A percentile compares a stretch with the other conserved stretches of the same genome.
These are phyloP conservation scores for Rana temporaria DNA, from an alignment of 2,113 vertebrate species.

Conservation along the genomic window DNA sequence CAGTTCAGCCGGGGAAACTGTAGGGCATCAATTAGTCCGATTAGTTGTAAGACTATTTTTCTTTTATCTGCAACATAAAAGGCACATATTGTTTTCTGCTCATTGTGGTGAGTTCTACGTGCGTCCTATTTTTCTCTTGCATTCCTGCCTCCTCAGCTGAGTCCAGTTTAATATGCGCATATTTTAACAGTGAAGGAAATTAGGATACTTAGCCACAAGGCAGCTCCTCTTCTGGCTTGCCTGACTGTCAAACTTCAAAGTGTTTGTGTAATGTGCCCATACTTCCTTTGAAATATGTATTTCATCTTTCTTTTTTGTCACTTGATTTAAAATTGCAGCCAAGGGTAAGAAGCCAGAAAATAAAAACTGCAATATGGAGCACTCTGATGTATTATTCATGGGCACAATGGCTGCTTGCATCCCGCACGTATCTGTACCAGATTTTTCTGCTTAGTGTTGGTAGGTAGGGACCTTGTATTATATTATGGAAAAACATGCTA, in stretches of 20 bases:
- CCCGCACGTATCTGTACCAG: not conserved
- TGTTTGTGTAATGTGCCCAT: conserved; percentile 19
- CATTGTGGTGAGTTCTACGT: not conserved
- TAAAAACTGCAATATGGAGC: not conserved
- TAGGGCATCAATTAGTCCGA: too few species aligned
- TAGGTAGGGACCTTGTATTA: not conserved
- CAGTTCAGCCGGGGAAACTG: too few species aligned
- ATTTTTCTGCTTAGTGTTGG: not conserved
- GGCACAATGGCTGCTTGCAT: not conserved
- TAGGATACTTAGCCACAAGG: conserved; percentile 36
- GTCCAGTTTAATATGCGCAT: conserved; percentile 45
- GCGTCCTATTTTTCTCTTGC: conserved; percentile 19
- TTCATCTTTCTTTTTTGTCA: conserved; percentile 37
- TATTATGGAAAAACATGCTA: too few species aligned
- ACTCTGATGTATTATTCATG: conserved; percentile 34
- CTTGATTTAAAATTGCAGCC: conserved; percentile 38
- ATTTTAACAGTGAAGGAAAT: conserved; percentile 49
- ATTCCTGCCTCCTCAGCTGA: not conserved
- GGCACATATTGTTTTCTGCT: conserved; percentile 2
- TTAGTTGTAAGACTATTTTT: too few species aligned
- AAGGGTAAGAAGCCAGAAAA: not conserved
- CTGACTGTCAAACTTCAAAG: conserved; percentile 46
- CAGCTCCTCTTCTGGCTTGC: conserved; percentile 21
- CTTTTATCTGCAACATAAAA: conserved; percentile 35
- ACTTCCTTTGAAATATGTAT: conserved; percentile 37